Evolutionary conservation across 1,140 invertebrate species (phyloP).

Genomic region (Subanguina moxae): DNA sequence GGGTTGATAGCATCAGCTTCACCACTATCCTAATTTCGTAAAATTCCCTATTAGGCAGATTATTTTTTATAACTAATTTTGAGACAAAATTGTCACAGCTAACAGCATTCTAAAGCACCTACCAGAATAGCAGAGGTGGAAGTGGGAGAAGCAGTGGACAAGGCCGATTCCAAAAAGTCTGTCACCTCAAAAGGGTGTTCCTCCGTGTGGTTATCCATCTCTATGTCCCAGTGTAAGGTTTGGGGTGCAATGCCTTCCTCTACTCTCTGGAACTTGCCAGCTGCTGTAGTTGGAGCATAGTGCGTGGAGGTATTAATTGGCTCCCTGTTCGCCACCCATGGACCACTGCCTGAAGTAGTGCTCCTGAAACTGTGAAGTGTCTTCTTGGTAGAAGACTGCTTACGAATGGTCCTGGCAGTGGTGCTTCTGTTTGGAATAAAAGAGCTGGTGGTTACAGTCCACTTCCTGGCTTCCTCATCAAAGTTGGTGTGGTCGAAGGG

Average conservation of each 20-base stretch:
- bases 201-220: background rate
- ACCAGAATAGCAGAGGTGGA: background rate
- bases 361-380: background rate
- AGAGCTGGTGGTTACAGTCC: background rate
- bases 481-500: background rate
- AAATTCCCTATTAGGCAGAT: too few relatives aligned
- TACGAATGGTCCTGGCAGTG: background rate
- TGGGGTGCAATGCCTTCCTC: background rate
- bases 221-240: background rate
- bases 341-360: background rate
- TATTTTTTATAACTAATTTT: too few relatives aligned
- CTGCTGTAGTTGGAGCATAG: background rate
- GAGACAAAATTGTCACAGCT: too few relatives aligned
- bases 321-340: background rate
- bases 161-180: slow-evolving; percentile 14
- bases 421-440: background rate
- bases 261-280: background rate
- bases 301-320: background rate
- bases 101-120: too few relatives aligned
- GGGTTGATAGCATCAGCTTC: too few relatives aligned
- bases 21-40: too few relatives aligned
- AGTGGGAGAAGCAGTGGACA: background rate
- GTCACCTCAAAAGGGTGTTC: slow-evolving; percentile 20
- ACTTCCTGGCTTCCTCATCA: background rate
- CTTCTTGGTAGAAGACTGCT: background rate